Conservation (phyloP, 2,113 vertebrate species). For the Oreochromis tanganicae region DNA sequence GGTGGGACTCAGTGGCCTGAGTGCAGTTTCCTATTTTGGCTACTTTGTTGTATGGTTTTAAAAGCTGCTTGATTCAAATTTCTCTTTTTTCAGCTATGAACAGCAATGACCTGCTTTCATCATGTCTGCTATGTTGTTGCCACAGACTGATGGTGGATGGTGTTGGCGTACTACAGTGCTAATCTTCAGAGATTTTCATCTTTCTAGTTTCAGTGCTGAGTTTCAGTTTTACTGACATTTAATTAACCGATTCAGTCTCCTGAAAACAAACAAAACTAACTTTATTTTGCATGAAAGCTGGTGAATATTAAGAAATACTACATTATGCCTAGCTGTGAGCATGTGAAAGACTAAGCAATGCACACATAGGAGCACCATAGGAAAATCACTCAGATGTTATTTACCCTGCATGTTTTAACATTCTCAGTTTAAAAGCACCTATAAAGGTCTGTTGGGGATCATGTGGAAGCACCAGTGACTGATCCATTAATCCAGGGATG, state of each 20-base stretch:
- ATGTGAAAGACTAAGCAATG: not conserved
- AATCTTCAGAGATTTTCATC: not conserved
- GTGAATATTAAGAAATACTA: not conserved
- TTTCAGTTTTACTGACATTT: not conserved
- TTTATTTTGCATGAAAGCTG: not conserved
- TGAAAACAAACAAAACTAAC: not conserved
- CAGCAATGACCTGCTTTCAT: not conserved
- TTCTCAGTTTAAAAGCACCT: not conserved
- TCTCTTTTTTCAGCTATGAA: not conserved
- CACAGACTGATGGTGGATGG: not conserved
- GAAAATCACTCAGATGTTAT: fast-evolving
- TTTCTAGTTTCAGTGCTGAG: not conserved
- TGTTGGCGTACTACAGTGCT: not conserved
- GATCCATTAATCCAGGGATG: not conserved
- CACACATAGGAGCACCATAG: not conserved
- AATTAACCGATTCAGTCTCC: not conserved
- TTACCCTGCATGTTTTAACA: not conserved
- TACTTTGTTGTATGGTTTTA: not conserved
- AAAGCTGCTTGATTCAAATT: fast-evolving
- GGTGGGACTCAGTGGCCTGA: not conserved
- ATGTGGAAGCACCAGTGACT: not conserved
- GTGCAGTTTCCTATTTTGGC: not conserved
- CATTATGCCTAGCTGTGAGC: not conserved
- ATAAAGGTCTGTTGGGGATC: not conserved
- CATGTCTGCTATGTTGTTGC: not conserved